Conservation (phyloP, 30 jellyfish, hydroid and myxozoan genomes). For the Cassiopea andromeda region DNA sequence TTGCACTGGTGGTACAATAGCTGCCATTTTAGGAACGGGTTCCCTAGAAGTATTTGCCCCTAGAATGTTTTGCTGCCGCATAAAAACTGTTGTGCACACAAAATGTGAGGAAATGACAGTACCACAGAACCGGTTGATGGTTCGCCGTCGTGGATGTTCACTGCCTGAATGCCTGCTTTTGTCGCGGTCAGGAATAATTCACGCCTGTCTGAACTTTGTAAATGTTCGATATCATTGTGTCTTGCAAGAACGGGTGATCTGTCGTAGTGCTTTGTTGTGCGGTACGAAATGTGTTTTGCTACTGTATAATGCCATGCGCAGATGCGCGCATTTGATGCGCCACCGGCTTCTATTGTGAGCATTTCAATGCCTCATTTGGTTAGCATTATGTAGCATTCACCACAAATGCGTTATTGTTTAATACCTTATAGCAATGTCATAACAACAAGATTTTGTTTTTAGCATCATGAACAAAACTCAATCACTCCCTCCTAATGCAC, state of each 20-base stretch:
- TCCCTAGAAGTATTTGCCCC: conserved; percentile 70
- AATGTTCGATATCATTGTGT: conserved; percentile 70
- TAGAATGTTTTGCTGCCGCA: conserved; percentile 66
- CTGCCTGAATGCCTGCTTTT: conserved; percentile 86
- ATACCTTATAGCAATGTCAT: conserved; percentile 8
- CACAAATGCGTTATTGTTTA: conserved; percentile 58
- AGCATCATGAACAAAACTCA: conserved; percentile 5
- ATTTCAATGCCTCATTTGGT: conserved; percentile 69
- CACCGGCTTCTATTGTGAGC: conserved; percentile 92
- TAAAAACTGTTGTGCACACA: conserved; percentile 65
- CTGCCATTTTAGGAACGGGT: conserved; percentile 74
- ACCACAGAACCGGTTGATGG: conserved; percentile 66
- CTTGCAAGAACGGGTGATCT: conserved; percentile 68
- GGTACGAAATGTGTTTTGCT: conserved; percentile 71
- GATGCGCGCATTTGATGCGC: conserved; percentile 91
- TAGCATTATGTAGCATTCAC: conserved; percentile 64
- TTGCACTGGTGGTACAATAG: conserved; percentile 68
- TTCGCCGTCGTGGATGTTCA: conserved; percentile 46
- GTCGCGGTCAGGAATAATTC: conserved; percentile 79
- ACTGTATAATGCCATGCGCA: conserved; percentile 90
- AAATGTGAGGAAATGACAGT: conserved; percentile 28
- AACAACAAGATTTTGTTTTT: conserved; percentile 15
- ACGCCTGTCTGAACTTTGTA: conserved; percentile 81
- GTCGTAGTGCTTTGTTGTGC: conserved; percentile 65
- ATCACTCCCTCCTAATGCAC: conserved; percentile 39